phyloP scores from a whole-genome alignment of 1,140 invertebrate genomes.

The Drosophila watanabei region DNA sequence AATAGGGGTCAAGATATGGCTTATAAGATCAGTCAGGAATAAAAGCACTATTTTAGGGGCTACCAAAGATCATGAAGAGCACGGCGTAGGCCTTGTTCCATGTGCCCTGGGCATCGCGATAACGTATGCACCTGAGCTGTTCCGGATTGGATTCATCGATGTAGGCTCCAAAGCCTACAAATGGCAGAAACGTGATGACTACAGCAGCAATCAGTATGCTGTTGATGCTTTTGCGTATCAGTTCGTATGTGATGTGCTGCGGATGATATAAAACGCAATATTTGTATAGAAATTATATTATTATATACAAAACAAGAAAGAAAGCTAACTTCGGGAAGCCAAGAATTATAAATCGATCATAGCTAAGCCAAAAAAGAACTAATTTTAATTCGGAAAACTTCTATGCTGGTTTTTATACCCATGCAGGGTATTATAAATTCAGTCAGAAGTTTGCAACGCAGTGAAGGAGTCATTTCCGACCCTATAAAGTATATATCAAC shows the following conservation, averaged over 20 bases:
- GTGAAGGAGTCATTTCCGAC: no score
- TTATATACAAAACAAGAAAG: not conserved
- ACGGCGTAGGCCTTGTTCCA: slow-evolving; percentile 91
- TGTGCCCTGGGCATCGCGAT: slow-evolving; percentile 89
- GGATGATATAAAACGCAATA: slow-evolving; percentile 54
- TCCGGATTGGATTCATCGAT: slow-evolving; percentile 86
- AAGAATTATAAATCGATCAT: no score
- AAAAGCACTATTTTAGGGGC: slow-evolving; percentile 50
- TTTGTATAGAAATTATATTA: not conserved
- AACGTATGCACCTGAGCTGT: slow-evolving; percentile 88
- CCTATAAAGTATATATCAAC: no score
- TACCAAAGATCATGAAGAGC: slow-evolving; percentile 92
- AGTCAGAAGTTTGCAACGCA: no score
- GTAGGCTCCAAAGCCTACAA: slow-evolving; percentile 93
- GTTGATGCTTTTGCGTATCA: slow-evolving; percentile 90
- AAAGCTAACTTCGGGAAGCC: no score
- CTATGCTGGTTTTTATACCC: no score
- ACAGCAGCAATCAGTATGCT: slow-evolving; percentile 90
- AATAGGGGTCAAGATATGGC: not conserved
- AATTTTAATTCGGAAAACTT: no score
- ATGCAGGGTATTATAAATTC: no score
- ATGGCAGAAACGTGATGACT: slow-evolving; percentile 90
- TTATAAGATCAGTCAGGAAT: not conserved
- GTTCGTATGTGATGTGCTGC: slow-evolving; percentile 92
- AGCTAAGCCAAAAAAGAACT: no score